Evolutionary conservation across 2,888 invertebrate species (phyloP).

Genomic region (Mechanitis messenoides): DNA sequence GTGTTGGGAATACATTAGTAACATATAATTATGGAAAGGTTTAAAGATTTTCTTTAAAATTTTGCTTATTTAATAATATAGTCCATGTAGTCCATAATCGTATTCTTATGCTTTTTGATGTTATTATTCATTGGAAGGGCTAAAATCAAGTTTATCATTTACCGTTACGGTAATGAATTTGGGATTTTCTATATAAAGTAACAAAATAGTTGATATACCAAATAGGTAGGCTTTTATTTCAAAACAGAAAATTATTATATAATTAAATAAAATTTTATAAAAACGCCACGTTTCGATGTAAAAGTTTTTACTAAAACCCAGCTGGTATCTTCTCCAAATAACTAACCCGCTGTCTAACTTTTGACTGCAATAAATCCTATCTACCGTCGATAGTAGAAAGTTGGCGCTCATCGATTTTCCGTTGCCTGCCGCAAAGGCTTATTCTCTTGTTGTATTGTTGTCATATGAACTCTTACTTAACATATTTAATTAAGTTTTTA

Average conservation of each 20-base stretch:
- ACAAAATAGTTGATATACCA: too few species aligned
- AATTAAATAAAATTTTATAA: not conserved
- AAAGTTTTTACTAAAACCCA: conserved; percentile 1
- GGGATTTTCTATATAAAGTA: too few species aligned
- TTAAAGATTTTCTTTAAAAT: too few species aligned
- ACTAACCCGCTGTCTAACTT: conserved; percentile 11
- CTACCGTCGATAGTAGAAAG: conserved; percentile 12
- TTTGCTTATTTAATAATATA: too few species aligned
- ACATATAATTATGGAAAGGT: too few species aligned
- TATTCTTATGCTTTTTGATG: too few species aligned
- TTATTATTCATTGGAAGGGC: too few species aligned
- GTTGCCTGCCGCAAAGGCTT: conserved; percentile 5
- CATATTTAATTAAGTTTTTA: conserved; percentile 54
- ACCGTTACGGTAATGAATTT: too few species aligned
- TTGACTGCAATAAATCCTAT: conserved; percentile 13
- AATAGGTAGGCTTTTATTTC: too few species aligned
- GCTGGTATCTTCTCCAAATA: conserved; percentile 10
- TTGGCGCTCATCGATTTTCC: conserved; percentile 14
- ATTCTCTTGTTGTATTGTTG: conserved; percentile 50
- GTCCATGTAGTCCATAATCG: too few species aligned
- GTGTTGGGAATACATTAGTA: too few species aligned
- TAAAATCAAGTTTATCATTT: too few species aligned
- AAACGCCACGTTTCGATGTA: not conserved
- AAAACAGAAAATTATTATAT: not conserved
- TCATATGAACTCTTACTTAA: conserved; percentile 53